Base-by-base conservation (phyloP, 2,113 vertebrate species). In the Strix aluco region DNA sequence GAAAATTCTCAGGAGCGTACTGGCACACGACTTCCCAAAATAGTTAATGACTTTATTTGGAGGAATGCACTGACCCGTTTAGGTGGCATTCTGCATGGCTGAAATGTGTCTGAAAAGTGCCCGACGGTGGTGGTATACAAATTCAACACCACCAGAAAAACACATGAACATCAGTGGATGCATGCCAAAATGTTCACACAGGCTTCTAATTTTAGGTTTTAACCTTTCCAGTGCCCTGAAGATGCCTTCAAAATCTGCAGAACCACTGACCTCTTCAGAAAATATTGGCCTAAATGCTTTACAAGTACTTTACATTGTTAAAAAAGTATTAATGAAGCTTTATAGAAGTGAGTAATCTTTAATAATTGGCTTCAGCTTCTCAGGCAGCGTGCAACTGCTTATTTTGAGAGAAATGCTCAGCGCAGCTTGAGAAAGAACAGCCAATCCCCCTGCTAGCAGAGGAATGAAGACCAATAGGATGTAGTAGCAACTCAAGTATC, bases 341-440 rank as follows among this genome's bases (percentile, higher is more conserved):
- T 95, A 94, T 73, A 89, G 97, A 95, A 92, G 77, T 96, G 95
- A 97, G 94, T 96, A 95, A 95, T 42, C 51, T 89, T 89, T 97
- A 96, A 96, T 96, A 86, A 95, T 70, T 59, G 58, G 78, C 78
- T 96, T 94, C 74, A 70, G 67, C 77, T 84, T 91, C 88, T 88
- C 54, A n/a, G 73, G 66, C 70, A 87, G 84, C 0, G 0, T 67
- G 54, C 61, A 96, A 89, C 81, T 90, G 91, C 92, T 97, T 91
- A 92, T 93, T 96, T 96, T 81, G 90, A 88, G 69, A 92, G 80
- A 95, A 88, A 71, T 84, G 95, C 72, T 69, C 21, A 17, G 69
- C 4, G 1, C 92, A 79, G 86, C 91, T 67, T 71, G 80, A 79
- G 88, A 83, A 70, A 54, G 65, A 93, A 30, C 95, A 93, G 77